A percentile compares a stretch with the other conserved stretches of the same genome.
Evolutionary conservation across 2,797 vertebrate genomes (phyloP).

Genomic region (Parauchenoglanis punctatus): DNA sequence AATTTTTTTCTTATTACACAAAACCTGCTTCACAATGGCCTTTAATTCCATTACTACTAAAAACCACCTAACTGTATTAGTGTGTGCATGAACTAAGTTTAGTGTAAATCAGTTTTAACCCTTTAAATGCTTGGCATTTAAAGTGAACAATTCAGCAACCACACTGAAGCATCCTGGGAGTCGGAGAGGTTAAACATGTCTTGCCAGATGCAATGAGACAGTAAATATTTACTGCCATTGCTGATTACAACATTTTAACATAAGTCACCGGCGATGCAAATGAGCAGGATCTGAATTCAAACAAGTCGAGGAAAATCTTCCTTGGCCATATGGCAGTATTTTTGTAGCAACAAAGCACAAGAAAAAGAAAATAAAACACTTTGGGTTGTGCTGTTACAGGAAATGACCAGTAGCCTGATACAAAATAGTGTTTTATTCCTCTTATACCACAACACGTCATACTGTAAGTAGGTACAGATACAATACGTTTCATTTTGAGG

Average conservation of each 20-base stretch:
- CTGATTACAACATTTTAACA: not conserved
- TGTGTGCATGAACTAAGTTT: not conserved
- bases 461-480: not conserved
- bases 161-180: not conserved
- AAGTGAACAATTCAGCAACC: not conserved
- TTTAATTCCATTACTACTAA: not conserved
- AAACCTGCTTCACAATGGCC: not conserved
- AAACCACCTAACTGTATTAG: not conserved
- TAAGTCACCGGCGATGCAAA: not conserved
- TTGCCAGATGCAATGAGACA: not conserved
- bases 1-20: not conserved
- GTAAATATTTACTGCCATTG: not conserved
- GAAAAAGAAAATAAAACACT: not conserved
- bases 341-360: not conserved
- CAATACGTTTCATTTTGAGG: not conserved
- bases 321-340: not conserved
- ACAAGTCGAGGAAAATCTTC: not conserved
- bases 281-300: not conserved
- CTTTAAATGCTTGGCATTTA: not conserved
- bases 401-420: not conserved
- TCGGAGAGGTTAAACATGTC: not conserved
- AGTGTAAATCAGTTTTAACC: not conserved
- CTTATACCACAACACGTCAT: too few species aligned
- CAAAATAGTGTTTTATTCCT: not conserved
- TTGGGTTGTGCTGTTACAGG: not conserved